Evolutionary conservation across 2,888 invertebrate genomes (phyloP).

Genomic region (Nephrotoma guestfalica): DNA sequence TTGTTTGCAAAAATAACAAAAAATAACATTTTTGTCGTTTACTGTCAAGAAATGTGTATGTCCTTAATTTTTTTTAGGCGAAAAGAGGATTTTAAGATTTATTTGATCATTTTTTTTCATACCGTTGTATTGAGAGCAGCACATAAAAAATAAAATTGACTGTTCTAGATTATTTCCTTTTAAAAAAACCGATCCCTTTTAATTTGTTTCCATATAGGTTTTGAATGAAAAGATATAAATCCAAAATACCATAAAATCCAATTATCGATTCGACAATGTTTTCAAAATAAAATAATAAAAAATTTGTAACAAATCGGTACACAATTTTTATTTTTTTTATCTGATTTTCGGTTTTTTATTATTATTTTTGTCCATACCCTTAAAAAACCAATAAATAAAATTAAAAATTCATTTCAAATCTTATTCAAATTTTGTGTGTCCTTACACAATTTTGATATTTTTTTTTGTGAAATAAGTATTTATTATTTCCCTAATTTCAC

Average conservation of each 20-base stretch:
- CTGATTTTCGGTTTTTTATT: neutral
- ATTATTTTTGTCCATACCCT: neutral
- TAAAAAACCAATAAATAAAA: conserved; percentile 2
- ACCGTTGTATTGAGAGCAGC: neutral
- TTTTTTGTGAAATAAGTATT: neutral
- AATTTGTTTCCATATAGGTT: neutral
- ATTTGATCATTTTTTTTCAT: neutral
- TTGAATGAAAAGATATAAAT: neutral
- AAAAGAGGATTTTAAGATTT: conserved; percentile 2
- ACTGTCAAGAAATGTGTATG: neutral
- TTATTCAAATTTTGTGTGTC: neutral
- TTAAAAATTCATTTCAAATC: neutral
- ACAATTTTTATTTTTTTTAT: neutral
- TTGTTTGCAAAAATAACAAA: neutral
- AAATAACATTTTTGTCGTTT: neutral
- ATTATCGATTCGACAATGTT: conserved; percentile 3
- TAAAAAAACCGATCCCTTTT: neutral
- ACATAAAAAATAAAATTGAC: neutral
- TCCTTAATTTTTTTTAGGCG: neutral
- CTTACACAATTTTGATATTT: neutral
- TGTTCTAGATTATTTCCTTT: neutral
- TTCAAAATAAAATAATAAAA: neutral
- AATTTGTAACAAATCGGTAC: neutral
- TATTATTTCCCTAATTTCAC: conserved; percentile 3
- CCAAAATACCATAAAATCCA: conserved; percentile 1